Conservation (phyloP, 2,888 invertebrate genomes). For the Volucella inflata region DNA sequence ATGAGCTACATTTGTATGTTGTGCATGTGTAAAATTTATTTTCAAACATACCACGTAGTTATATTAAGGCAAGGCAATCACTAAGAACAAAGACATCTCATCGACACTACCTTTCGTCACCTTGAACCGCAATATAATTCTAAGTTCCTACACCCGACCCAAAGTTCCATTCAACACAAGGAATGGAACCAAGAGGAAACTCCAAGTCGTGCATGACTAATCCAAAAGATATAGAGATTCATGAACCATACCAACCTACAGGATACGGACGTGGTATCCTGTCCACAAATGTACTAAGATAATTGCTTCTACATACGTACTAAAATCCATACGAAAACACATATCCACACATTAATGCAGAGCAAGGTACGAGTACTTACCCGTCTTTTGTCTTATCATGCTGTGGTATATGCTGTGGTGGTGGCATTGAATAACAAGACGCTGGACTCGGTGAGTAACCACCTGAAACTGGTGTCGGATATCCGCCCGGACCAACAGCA, state of each 20-base stretch:
- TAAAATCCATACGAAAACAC: slow-evolving; percentile 41
- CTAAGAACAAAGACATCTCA: neutral
- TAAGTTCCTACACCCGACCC: slow-evolving; percentile 21
- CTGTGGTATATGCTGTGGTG: slow-evolving; percentile 90
- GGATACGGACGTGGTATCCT: slow-evolving; percentile 11
- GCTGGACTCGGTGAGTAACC: slow-evolving; percentile 88
- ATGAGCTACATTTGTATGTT: too few species aligned
- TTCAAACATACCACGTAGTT: neutral
- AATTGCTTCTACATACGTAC: slow-evolving; percentile 39
- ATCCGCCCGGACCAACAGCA: slow-evolving; percentile 84
- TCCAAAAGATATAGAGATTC: slow-evolving; percentile 38
- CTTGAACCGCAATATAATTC: slow-evolving; percentile 23
- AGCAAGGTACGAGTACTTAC: slow-evolving; percentile 80
- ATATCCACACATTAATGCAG: slow-evolving; percentile 26
- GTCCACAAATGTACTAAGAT: slow-evolving; percentile 46
- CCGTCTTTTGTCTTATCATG: slow-evolving; percentile 88
- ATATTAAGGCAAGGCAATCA: neutral
- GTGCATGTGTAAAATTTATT: too few species aligned
- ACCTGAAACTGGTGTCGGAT: slow-evolving; percentile 89
- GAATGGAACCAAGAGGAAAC: slow-evolving; percentile 67
- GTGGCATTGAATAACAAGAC: slow-evolving; percentile 94
- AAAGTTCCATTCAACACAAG: slow-evolving; percentile 17
- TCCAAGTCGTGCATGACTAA: slow-evolving; percentile 76
- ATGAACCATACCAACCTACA: slow-evolving; percentile 12
- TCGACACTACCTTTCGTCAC: neutral